These are phyloP conservation scores for Ageneiosus marmoratus DNA, from an alignment of 2,113 vertebrate genomes.

Conservation along the genomic window DNA sequence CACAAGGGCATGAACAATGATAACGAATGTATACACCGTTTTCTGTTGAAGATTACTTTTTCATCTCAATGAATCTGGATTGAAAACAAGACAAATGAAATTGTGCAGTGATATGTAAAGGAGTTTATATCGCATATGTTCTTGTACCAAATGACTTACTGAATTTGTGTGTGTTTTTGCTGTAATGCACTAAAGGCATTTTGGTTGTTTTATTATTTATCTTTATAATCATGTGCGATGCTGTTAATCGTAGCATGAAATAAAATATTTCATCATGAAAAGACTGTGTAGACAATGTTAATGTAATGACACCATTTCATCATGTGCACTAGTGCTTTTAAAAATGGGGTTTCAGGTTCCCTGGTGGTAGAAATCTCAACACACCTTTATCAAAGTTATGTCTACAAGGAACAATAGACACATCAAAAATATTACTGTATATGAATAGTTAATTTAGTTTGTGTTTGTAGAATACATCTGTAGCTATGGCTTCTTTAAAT, in stretches of 20 bases:
- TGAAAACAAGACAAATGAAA: slow-evolving; percentile 20
- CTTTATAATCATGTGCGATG: slow-evolving; percentile 48
- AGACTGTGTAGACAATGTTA: not conserved
- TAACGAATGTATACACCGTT: slow-evolving; percentile 64
- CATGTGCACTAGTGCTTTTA: not conserved
- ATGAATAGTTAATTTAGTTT: not conserved
- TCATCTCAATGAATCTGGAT: slow-evolving; percentile 31
- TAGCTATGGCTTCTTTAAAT: no score
- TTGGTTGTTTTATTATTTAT: slow-evolving; percentile 57
- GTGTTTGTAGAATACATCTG: not conserved
- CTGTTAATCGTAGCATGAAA: slow-evolving; percentile 69
- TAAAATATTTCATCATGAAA: slow-evolving; percentile 65
- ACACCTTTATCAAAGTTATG: no score
- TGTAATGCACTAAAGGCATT: slow-evolving; percentile 28
- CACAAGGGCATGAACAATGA: slow-evolving; percentile 2
- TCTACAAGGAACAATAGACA: not conserved
- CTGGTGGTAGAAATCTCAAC: no score
- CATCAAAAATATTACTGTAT: not conserved
- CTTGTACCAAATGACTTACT: slow-evolving; percentile 54
- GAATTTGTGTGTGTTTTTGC: slow-evolving; percentile 36
- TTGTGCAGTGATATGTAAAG: slow-evolving; percentile 5
- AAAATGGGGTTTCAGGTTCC: not conserved
- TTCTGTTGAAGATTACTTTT: slow-evolving; percentile 40
- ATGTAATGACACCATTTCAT: not conserved
- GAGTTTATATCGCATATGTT: slow-evolving; percentile 37